Percentiles rank a stretch among this genome's conserved stretches.
phyloP scores from a whole-genome alignment of 2,113 vertebrate genomes.

The Papio anubis region DNA sequence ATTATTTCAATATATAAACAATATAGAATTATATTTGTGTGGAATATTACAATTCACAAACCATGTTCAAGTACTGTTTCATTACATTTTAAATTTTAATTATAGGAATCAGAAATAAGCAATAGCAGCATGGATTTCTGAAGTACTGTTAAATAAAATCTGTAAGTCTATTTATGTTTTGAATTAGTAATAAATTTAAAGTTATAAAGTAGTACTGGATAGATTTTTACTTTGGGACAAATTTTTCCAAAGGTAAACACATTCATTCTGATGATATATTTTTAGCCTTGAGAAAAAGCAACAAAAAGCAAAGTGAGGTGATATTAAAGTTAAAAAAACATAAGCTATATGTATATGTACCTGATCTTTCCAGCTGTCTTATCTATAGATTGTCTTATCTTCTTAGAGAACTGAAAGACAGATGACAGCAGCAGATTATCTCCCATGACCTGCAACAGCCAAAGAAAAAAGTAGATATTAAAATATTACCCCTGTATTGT shows the following conservation, averaged over 20 bases:
- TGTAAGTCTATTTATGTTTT: background rate
- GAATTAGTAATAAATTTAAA: background rate
- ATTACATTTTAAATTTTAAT: background rate
- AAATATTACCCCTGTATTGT: background rate
- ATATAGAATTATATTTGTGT: background rate
- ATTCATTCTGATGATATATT: background rate
- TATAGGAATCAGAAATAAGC: background rate
- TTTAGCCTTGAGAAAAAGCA: background rate
- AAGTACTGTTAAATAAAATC: background rate
- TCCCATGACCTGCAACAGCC: constrained; percentile 90
- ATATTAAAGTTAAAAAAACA: background rate
- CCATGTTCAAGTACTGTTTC: background rate
- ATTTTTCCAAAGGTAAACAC: background rate
- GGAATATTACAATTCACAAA: background rate
- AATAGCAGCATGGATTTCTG: background rate
- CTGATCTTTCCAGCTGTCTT: constrained; percentile 98
- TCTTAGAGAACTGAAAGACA: constrained; percentile 95
- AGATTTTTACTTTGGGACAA: background rate
- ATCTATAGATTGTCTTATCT: constrained; percentile 96
- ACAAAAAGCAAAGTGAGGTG: background rate
- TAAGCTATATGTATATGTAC: constrained; percentile 74
- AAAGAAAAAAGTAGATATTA: constrained; percentile 40
- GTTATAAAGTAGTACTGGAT: background rate
- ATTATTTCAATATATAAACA: background rate
- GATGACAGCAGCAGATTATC: constrained; percentile 96